A percentile compares a stretch with the other conserved stretches of the same genome.
These are phyloP conservation scores for Sanderia malayensis DNA, from an alignment of 30 jellyfish, hydroid and myxozoan species.

Conservation along the genomic window DNA sequence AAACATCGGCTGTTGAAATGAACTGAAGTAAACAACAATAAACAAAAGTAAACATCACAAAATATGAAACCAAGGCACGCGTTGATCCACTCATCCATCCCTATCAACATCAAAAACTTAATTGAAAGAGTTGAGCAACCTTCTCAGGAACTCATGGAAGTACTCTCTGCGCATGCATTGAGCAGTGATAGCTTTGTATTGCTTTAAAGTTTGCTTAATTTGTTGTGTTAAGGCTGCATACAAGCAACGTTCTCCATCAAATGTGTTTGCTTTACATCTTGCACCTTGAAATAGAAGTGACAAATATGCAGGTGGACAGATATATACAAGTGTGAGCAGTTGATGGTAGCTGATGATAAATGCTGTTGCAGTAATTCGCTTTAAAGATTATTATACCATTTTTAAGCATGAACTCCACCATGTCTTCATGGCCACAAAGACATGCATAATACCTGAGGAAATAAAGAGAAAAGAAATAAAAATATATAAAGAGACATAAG, in stretches of 20 bases:
- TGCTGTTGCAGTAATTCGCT: no score
- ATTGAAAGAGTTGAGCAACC: no score
- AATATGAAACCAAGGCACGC: no score
- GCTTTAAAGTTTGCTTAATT: constrained; percentile 57
- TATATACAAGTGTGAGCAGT: neutral
- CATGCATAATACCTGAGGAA: constrained; percentile 76
- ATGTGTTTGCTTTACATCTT: constrained; percentile 79
- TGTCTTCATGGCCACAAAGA: constrained; percentile 83
- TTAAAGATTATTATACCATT: constrained; percentile 55
- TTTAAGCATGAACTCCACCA: constrained; percentile 65
- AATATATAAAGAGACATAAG: neutral
- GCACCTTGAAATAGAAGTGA: constrained; percentile 55
- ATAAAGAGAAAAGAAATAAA: neutral
- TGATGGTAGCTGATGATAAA: no score
- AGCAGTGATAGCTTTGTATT: constrained; percentile 65
- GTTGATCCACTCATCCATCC: no score
- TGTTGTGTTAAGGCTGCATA: constrained; percentile 78
- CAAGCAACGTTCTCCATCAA: constrained; percentile 80
- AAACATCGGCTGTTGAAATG: constrained; percentile 32
- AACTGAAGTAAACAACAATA: constrained; percentile 20
- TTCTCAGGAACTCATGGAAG: constrained; percentile 60
- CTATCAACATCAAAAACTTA: no score
- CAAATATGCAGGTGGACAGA: no score
- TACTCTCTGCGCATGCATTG: constrained; percentile 67
- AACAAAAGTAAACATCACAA: no score